Percentiles rank a stretch among this genome's conserved stretches.
Evolutionary conservation across 2,888 invertebrate genomes (phyloP).

Genomic region (Galeopsomyia nigrocyanea): DNA sequence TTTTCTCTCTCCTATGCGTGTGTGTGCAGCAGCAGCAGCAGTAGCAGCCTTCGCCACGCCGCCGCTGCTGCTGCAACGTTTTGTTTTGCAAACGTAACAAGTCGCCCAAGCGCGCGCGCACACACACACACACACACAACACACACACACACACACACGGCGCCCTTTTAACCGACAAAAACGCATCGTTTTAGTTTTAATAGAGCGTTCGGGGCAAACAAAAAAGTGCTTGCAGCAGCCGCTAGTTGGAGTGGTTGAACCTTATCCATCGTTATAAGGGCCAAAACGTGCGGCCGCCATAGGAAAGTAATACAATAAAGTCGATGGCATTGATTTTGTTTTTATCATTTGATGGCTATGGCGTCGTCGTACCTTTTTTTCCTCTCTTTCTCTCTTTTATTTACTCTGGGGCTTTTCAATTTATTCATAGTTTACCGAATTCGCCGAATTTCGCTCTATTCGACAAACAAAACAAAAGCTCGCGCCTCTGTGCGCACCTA

Average conservation of each 20-base stretch:
- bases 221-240: neutral
- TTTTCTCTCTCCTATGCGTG: neutral
- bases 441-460: constrained; percentile 44
- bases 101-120: constrained; percentile 5
- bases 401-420: constrained; percentile 44
- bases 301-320: constrained; percentile 28
- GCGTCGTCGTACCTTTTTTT: neutral
- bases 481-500: constrained; percentile 33
- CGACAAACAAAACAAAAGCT: constrained; percentile 45
- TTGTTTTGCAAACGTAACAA: constrained; percentile 22
- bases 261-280: neutral
- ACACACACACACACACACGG: too few species aligned
- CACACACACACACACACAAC: too few species aligned
- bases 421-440: constrained; percentile 48
- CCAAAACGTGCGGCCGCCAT: neutral
- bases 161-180: constrained; percentile 2
- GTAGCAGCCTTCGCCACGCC: neutral
- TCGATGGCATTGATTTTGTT: constrained; percentile 38
- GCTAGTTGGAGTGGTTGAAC: too few species aligned
- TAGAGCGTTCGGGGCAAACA: neutral
- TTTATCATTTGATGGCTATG: constrained; percentile 24
- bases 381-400: constrained; percentile 18
- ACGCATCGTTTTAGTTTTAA: constrained; percentile 4
- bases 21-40: too few species aligned
- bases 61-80: neutral